These are phyloP conservation scores for Nothura maculosa DNA, from an alignment of 2,797 vertebrate species.

Conservation along the genomic window DNA sequence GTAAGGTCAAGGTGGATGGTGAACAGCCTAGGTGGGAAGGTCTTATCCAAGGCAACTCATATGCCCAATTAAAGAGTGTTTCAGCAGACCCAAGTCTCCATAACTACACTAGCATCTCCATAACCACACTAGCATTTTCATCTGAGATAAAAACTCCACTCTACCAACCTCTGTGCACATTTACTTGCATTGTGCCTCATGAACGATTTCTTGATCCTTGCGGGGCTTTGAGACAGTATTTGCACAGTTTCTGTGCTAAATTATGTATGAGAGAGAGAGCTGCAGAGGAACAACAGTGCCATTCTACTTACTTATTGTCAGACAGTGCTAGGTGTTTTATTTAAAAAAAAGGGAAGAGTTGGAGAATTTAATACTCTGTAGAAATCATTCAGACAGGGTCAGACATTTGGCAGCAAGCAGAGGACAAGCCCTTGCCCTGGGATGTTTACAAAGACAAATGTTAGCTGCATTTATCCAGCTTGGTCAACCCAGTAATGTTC, in stretches of 20 bases:
- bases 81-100: background rate
- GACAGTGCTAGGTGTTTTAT: background rate
- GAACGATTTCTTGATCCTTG: background rate
- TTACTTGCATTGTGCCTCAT: background rate
- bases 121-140: background rate
- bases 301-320: background rate
- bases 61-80: background rate
- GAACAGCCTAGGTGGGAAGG: fast-evolving
- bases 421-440: slow-evolving; percentile 49
- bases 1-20: background rate
- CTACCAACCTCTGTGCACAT: fast-evolving
- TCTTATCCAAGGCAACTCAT: background rate
- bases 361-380: background rate
- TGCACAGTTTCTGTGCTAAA: background rate
- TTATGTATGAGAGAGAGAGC: background rate
- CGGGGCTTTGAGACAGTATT: background rate
- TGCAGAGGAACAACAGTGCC: background rate
- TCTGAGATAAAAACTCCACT: background rate
- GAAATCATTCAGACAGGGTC: background rate
- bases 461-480: background rate
- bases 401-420: slow-evolving; percentile 28
- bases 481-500: background rate
- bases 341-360: background rate
- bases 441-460: background rate
- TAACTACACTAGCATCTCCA: background rate